Evolutionary conservation across 2,113 vertebrate genomes (phyloP).

Genomic region (Datnioides undecimradiatus): DNA sequence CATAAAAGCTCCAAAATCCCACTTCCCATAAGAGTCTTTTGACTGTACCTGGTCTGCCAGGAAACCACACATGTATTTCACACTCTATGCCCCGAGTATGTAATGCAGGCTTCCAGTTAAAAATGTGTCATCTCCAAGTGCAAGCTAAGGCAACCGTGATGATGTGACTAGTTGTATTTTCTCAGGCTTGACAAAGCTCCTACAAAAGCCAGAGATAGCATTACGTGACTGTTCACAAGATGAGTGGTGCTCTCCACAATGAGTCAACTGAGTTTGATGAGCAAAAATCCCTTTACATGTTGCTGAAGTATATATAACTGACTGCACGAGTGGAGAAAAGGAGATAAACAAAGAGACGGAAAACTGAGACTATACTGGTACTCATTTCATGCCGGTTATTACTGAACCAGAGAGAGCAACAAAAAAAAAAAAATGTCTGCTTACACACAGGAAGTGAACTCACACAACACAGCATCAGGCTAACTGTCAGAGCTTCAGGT

Average conservation of each 20-base stretch:
- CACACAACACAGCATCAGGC: background rate
- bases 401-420: background rate
- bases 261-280: background rate
- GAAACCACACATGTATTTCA: background rate
- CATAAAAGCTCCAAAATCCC: background rate
- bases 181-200: conserved; percentile 3
- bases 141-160: background rate
- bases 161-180: background rate
- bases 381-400: background rate
- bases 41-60: background rate
- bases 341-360: background rate
- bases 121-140: background rate
- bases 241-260: background rate
- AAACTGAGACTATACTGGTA: background rate
- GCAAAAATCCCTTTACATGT: background rate
- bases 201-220: conserved; percentile 21
- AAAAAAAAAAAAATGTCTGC: background rate
- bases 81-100: background rate
- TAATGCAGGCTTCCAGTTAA: conserved; percentile 9
- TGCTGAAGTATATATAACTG: background rate
- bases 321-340: background rate
- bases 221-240: background rate
- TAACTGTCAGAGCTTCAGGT: background rate
- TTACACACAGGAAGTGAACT: conserved; percentile 2
- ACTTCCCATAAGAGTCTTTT: background rate